phyloP scores from a whole-genome alignment of 2,888 invertebrate species.

The Cephonodes hylas region DNA sequence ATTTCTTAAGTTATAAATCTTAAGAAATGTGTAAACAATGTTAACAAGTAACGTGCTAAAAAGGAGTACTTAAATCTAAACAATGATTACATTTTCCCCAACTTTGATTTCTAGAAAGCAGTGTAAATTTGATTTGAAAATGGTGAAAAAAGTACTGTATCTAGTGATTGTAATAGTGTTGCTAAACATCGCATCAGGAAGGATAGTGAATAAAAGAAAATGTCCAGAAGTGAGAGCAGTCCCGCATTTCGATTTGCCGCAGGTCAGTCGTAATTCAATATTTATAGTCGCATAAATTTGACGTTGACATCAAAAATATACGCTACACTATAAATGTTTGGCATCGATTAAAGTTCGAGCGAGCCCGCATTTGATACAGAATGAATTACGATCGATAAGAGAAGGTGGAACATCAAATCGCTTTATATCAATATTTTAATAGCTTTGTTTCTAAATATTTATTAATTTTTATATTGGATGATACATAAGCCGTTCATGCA shows the following conservation, averaged over 20 bases:
- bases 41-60: no score
- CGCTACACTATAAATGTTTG: constrained; percentile 6
- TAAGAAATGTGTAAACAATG: no score
- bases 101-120: no score
- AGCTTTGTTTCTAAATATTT: background rate
- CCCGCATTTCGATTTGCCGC: constrained; percentile 88
- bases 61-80: no score
- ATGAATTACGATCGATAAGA: constrained; percentile 17
- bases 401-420: no score
- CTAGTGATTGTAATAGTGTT: constrained; percentile 39
- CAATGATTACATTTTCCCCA: no score
- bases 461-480: no score
- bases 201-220: constrained; percentile 83
- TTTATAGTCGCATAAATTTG: constrained; percentile 1
- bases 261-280: constrained; percentile 68
- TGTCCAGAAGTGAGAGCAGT: constrained; percentile 90
- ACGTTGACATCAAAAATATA: background rate
- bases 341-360: background rate
- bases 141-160: constrained; percentile 35
- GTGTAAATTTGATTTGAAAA: constrained; percentile 19
- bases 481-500: no score
- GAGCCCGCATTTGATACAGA: constrained; percentile 8
- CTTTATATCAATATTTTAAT: background rate
- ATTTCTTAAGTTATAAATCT: no score
- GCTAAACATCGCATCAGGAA: constrained; percentile 38